These are phyloP conservation scores for Orthosia cruda DNA, from an alignment of 2,888 invertebrate species.

Conservation along the genomic window DNA sequence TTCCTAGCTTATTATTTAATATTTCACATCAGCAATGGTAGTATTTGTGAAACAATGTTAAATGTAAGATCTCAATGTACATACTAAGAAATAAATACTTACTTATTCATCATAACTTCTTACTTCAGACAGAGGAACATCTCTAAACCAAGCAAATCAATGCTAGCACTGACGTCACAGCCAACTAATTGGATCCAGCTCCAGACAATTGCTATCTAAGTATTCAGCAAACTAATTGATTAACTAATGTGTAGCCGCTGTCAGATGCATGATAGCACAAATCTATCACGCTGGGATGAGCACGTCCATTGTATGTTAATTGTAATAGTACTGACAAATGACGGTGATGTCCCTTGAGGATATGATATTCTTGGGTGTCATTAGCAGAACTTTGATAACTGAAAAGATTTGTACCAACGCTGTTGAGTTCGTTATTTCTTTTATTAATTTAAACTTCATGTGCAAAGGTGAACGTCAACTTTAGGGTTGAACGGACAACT, in stretches of 20 bases:
- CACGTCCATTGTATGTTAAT: constrained; percentile 24
- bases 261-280: constrained; percentile 25
- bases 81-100: too few species aligned
- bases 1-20: too few species aligned
- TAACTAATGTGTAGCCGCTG: constrained; percentile 56
- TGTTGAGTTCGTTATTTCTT: too few species aligned
- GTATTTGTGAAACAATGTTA: too few species aligned
- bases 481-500: too few species aligned
- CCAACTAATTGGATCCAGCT: constrained; percentile 39
- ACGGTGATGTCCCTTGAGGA: not conserved
- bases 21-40: too few species aligned
- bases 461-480: too few species aligned
- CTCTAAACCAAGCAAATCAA: not conserved
- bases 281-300: constrained; percentile 36
- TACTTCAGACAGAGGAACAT: not conserved
- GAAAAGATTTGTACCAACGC: too few species aligned
- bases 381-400: too few species aligned
- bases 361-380: too few species aligned
- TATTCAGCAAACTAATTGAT: constrained; percentile 58
- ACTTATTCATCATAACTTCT: not conserved
- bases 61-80: too few species aligned
- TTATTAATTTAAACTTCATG: too few species aligned
- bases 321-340: constrained; percentile 13
- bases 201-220: constrained; percentile 39
- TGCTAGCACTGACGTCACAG: not conserved